Percentiles rank a stretch among this genome's conserved stretches.
Evolutionary conservation across 2,888 invertebrate genomes (phyloP).

Genomic region (Mesorhabditis spiculigera): DNA sequence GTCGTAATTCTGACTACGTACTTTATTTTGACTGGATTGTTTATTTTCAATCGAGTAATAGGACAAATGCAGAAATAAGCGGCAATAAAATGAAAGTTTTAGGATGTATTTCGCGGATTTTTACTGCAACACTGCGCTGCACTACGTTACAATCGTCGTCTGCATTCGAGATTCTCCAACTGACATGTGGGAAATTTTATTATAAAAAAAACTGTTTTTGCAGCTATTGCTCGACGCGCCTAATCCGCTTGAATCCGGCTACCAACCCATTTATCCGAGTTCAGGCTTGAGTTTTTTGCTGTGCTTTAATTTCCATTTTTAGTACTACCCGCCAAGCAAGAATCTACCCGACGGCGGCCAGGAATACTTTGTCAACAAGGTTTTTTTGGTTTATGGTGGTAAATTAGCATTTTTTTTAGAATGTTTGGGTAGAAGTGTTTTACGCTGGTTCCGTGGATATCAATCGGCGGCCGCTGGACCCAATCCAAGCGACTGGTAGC

Average conservation of each 20-base stretch:
- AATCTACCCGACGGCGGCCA: constrained; percentile 1
- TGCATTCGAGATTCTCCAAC: constrained; percentile 35
- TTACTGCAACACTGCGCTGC: constrained; percentile 57
- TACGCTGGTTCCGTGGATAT: constrained; percentile 52
- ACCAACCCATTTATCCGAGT: constrained; percentile 47
- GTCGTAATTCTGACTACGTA: too few species aligned
- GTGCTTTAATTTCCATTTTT: neutral
- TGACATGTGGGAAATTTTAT: constrained; percentile 24
- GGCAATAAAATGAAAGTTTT: neutral
- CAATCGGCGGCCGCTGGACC: constrained; percentile 33
- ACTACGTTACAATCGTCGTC: constrained; percentile 58
- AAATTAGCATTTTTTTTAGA: neutral
- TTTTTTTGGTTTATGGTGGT: too few species aligned
- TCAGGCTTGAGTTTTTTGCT: neutral
- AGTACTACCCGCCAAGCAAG: constrained; percentile 5
- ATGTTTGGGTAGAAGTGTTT: constrained; percentile 53
- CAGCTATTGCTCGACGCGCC: constrained; percentile 32
- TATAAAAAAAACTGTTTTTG: constrained; percentile 7
- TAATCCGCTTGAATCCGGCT: constrained; percentile 34
- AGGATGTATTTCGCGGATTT: constrained; percentile 59
- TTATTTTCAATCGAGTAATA: too few species aligned
- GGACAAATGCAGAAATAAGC: neutral
- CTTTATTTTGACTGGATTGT: too few species aligned
- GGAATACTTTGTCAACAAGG: neutral
- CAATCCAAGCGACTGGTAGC: constrained; percentile 31